phyloP scores from a whole-genome alignment of 1,140 invertebrate genomes.

The Tribolium madens region DNA sequence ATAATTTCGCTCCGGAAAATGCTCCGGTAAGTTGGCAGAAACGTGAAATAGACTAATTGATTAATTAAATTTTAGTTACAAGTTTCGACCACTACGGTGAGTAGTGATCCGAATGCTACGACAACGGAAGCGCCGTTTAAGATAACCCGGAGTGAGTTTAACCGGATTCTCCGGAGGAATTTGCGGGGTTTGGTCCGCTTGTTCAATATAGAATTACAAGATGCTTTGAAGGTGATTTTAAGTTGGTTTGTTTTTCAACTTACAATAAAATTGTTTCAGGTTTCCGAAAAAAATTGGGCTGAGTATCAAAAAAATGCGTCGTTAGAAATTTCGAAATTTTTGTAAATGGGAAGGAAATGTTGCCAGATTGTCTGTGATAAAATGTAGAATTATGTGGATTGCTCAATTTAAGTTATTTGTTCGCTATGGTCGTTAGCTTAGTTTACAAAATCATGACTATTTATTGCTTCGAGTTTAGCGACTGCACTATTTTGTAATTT shows the following conservation, averaged over 20 bases:
- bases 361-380: slow-evolving; percentile 42
- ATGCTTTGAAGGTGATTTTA: slow-evolving; percentile 65
- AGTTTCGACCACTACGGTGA: slow-evolving; percentile 43
- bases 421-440: slow-evolving; percentile 7
- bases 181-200: slow-evolving; percentile 66
- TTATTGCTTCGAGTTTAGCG: neutral
- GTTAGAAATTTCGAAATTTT: slow-evolving; percentile 53
- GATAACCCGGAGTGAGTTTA: slow-evolving; percentile 61
- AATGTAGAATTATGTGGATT: slow-evolving; percentile 31
- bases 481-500: slow-evolving; percentile 4
- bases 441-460: slow-evolving; percentile 21
- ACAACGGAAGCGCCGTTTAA: slow-evolving; percentile 62
- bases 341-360: slow-evolving; percentile 32
- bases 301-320: slow-evolving; percentile 50
- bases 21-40: slow-evolving; percentile 4
- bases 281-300: slow-evolving; percentile 46
- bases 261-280: slow-evolving; percentile 39
- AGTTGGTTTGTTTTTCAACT: neutral
- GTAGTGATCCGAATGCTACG: slow-evolving; percentile 54
- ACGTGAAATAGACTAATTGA: neutral
- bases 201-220: slow-evolving; percentile 68
- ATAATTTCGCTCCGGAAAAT: slow-evolving; percentile 46
- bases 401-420: slow-evolving; percentile 36
- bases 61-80: slow-evolving; percentile 9
- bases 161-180: slow-evolving; percentile 66